phyloP scores from a whole-genome alignment of 2,797 vertebrate species.

The Tauraco hartlaubi region DNA sequence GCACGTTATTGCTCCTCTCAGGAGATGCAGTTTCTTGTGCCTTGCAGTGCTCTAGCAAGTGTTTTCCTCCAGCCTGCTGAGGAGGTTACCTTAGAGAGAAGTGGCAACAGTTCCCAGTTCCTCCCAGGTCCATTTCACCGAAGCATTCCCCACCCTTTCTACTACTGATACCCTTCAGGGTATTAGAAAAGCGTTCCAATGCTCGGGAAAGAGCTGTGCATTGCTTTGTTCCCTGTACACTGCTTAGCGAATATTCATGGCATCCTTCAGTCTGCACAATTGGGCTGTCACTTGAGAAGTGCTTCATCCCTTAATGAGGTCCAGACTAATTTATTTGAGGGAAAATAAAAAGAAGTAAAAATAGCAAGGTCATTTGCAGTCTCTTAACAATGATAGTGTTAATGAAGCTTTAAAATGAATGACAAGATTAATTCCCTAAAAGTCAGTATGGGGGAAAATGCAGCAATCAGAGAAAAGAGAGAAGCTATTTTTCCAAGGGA shows the following conservation, averaged over 20 bases:
- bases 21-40: neutral
- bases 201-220: neutral
- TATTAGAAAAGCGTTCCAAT: neutral
- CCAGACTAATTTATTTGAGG: neutral
- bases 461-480: neutral
- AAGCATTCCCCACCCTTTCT: neutral
- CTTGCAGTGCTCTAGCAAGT: neutral
- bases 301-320: conserved; percentile 1
- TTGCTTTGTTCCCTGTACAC: neutral
- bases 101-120: neutral
- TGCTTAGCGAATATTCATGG: neutral
- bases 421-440: neutral
- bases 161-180: too few species aligned
- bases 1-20: neutral
- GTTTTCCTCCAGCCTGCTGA: neutral
- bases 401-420: conserved; percentile 9
- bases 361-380: neutral
- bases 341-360: neutral
- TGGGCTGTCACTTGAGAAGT: neutral
- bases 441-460: neutral
- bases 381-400: neutral
- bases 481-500: neutral
- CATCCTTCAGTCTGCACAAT: neutral
- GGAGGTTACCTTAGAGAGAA: too few species aligned
- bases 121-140: neutral